These are phyloP conservation scores for Caenorhabditis briggsae DNA, from an alignment of 1,140 invertebrate species.

Conservation along the genomic window DNA sequence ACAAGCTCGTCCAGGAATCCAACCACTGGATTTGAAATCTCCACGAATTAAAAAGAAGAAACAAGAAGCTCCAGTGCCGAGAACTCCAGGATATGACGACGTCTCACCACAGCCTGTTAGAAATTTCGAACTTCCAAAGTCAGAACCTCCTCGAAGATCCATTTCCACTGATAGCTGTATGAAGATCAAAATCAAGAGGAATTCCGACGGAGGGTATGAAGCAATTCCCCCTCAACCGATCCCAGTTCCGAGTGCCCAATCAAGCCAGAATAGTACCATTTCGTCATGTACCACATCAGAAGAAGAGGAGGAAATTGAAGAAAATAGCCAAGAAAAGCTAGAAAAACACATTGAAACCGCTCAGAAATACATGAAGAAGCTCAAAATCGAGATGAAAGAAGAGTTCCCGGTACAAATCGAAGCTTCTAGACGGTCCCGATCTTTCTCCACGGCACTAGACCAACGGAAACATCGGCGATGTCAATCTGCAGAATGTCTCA, in stretches of 20 bases:
- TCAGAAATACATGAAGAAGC: neutral
- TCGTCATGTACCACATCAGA: no score
- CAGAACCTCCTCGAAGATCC: no score
- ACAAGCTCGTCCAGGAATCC: neutral
- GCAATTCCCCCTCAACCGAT: no score
- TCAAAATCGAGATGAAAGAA: neutral
- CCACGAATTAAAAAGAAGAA: neutral
- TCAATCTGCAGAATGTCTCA: neutral
- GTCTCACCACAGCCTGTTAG: neutral
- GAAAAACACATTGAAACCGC: no score
- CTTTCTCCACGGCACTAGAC: neutral
- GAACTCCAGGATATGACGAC: neutral
- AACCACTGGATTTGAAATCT: neutral
- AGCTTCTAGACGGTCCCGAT: neutral
- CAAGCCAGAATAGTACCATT: no score
- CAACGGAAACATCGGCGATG: slow-evolving; percentile 10
- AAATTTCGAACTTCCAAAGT: neutral
- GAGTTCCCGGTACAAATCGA: neutral
- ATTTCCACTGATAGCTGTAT: no score
- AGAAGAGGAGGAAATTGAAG: no score
- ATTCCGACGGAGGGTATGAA: no score
- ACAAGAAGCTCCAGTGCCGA: neutral
- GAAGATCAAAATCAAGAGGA: no score
- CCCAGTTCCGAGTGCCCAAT: no score
- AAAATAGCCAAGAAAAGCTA: no score